These are phyloP conservation scores for Cathartes aura DNA, from an alignment of 2,113 vertebrate genomes.

Conservation along the genomic window DNA sequence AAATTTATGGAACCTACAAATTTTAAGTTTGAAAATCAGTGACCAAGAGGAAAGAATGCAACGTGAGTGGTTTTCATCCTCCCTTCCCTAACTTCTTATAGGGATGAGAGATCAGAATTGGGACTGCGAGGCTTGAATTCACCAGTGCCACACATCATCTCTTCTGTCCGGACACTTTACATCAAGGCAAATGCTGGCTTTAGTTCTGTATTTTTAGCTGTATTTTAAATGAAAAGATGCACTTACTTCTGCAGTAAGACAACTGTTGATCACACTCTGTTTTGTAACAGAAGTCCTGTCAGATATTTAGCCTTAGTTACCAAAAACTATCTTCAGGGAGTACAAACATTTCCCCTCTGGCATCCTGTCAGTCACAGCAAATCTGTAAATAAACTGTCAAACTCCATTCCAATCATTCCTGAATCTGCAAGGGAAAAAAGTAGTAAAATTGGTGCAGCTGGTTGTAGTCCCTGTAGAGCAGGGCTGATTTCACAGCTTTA, in stretches of 20 bases:
- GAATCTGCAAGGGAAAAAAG: conserved; percentile 65
- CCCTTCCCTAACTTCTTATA: not conserved
- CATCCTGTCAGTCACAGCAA: conserved; percentile 71
- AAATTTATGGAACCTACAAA: not conserved
- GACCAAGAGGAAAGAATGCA: not conserved
- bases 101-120: not conserved
- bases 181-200: not conserved
- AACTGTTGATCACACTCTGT: conserved; percentile 43
- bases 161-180: not conserved
- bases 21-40: not conserved
- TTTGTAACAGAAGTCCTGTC: conserved; percentile 56
- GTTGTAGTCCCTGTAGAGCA: conserved; percentile 52
- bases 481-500: conserved; percentile 71
- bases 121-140: not conserved
- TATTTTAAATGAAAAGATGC: conserved; percentile 19
- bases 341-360: conserved; percentile 74
- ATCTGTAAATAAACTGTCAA: conserved; percentile 75
- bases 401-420: conserved; percentile 71
- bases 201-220: conserved; percentile 5
- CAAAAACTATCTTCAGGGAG: conserved; percentile 68
- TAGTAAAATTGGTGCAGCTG: conserved; percentile 61
- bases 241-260: conserved; percentile 1
- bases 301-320: conserved; percentile 72
- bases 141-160: not conserved
- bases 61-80: not conserved